Conservation (phyloP, 2,888 invertebrate genomes). For the Pachycephus smyrnensis region DNA sequence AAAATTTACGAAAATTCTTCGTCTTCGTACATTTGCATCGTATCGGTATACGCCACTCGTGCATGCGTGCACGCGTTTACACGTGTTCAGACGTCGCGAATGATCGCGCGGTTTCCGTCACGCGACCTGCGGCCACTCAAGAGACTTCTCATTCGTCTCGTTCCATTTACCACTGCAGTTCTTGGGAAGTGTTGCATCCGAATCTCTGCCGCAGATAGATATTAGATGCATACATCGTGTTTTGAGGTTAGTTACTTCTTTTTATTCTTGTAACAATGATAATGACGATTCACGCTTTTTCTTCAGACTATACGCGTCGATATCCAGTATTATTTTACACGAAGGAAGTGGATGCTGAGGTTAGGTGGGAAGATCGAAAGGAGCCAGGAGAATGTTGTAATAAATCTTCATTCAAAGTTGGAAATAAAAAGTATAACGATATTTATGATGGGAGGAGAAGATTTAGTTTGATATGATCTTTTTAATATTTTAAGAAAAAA, state of each 20-base stretch:
- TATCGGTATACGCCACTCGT: slow-evolving; percentile 25
- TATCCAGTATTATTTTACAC: neutral
- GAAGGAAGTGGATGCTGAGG: slow-evolving; percentile 20
- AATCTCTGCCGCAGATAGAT: neutral
- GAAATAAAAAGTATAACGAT: neutral
- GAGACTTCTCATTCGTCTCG: neutral
- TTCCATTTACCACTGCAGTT: neutral
- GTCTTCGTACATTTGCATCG: slow-evolving; percentile 26
- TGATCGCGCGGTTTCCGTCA: slow-evolving; percentile 55
- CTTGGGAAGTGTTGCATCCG: neutral
- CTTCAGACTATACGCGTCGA: neutral
- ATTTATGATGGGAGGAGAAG: neutral
- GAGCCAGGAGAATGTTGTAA: slow-evolving; percentile 34
- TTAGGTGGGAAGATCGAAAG: slow-evolving; percentile 21
- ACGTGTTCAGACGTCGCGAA: slow-evolving; percentile 21
- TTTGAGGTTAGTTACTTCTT: neutral
- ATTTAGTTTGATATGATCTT: neutral
- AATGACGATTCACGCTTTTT: neutral
- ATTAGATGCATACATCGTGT: neutral
- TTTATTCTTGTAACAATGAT: neutral
- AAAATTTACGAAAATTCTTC: slow-evolving; percentile 52
- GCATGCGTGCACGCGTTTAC: slow-evolving; percentile 30
- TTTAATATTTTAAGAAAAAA: neutral
- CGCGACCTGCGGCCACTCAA: slow-evolving; percentile 52
- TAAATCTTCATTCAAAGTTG: slow-evolving; percentile 43